Conservation (phyloP, 2,888 invertebrate species). For the Hydrotaea cyrtoneurina region DNA sequence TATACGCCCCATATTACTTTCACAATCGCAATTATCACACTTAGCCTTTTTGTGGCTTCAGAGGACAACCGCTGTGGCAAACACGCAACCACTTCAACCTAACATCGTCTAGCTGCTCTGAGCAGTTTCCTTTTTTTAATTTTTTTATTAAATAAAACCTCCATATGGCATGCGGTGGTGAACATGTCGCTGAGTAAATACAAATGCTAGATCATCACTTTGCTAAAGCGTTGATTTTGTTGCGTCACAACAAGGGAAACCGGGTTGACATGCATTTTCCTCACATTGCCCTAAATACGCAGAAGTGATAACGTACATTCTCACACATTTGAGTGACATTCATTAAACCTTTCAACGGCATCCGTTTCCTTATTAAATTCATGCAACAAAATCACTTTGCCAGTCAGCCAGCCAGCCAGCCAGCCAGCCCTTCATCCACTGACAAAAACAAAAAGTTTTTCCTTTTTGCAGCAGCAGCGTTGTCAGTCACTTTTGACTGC, state of each 20-base stretch:
- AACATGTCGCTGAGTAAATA: neutral
- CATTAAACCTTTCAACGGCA: slow-evolving; percentile 34
- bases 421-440: neutral
- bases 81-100: too few species aligned
- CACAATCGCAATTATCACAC: too few species aligned
- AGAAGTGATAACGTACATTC: neutral
- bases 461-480: too few species aligned
- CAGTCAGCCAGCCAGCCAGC: neutral
- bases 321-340: slow-evolving; percentile 19
- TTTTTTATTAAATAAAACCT: slow-evolving; percentile 15
- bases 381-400: neutral
- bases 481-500: neutral
- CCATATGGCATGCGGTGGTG: slow-evolving; percentile 7
- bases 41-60: too few species aligned
- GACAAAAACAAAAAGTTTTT: neutral
- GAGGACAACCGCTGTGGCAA: too few species aligned
- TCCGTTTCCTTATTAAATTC: slow-evolving; percentile 31
- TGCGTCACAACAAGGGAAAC: too few species aligned
- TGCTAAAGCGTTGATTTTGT: too few species aligned
- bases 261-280: too few species aligned
- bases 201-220: neutral
- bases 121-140: too few species aligned
- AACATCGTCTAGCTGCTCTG: too few species aligned
- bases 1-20: too few species aligned
- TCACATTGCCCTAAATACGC: too few species aligned